Base-by-base conservation (phyloP, 2,113 vertebrate species). In the Otus sunia region DNA sequence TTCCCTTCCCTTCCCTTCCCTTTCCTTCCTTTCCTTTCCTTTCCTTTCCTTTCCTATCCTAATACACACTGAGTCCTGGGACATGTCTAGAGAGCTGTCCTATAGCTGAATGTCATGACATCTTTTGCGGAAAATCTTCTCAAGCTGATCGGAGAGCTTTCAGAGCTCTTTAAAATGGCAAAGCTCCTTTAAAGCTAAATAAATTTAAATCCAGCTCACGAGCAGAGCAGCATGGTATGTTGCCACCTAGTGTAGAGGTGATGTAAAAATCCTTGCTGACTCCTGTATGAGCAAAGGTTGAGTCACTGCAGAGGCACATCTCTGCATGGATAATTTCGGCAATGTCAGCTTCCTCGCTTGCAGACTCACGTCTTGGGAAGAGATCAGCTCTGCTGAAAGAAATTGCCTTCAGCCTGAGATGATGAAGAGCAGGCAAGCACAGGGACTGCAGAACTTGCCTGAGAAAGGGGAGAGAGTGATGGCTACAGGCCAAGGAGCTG, bases 191-290 rank as follows among this genome's bases (percentile, higher is more conserved):
- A 72, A 73, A 73, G 21, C 14, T 36, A 8, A 64, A 53, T 21
- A 64, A 52, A 74, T 85, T 53, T 37, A 66, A 72, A 45, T n/a
- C n/a, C n/a, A n/a, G n/a, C n/a, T n/a, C 58, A 58, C 1, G 15
- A 85, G 72, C 93, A 43, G 29, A 92, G 64, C 47, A 77, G 90
- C 36, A 52, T 43, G 58, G 7, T 83, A 29, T 75, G 92, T 92
- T 96, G 97, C 96, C 96, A 95, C 91, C 96, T 96, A 94, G 89
- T 34, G 96, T 91, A 92, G 85, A 93, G 49, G 30, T 45, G 74
- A 78, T 83, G 83, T 34, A 94, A 80, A 94, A 89, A 32, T 19
- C 37, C 56, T 53, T 4, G 84, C 58, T 50, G 64, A 20, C 7
- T n/a, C n/a, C n/a, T n/a, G n/a, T 23, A 17, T 25, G 76, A 95